These are phyloP conservation scores for Regulus satrapa DNA, from an alignment of 2,113 vertebrate genomes.

Conservation along the genomic window DNA sequence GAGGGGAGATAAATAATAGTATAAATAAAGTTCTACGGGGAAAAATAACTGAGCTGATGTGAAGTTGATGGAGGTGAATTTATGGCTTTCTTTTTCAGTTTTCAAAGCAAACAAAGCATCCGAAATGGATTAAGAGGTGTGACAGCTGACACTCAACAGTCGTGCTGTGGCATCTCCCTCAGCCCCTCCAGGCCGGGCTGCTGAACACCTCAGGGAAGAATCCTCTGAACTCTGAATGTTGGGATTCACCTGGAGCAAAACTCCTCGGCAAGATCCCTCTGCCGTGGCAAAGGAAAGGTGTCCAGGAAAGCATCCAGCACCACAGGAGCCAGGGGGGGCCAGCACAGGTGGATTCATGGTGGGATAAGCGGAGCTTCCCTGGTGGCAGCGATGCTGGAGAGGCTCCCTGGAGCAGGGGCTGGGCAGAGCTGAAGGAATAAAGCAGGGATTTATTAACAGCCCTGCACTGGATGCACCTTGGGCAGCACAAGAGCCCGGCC, in stretches of 20 bases:
- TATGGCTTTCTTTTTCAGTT: not conserved
- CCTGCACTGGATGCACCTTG: not conserved
- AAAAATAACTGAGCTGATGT: not conserved
- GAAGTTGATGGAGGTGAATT: not conserved
- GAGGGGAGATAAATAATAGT: not conserved
- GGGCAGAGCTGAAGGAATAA: not conserved
- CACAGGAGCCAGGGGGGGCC: accelerated
- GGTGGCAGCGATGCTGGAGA: not conserved
- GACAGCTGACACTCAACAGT: not conserved
- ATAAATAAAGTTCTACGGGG: not conserved
- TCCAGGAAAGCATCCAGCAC: accelerated
- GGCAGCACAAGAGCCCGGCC: not conserved
- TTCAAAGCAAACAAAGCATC: not conserved
- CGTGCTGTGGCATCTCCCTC: not conserved
- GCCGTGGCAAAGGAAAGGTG: not conserved
- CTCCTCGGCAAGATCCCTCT: accelerated
- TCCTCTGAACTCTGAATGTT: accelerated
- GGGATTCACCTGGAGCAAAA: not conserved
- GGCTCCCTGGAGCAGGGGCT: not conserved
- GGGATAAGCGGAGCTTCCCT: not conserved
- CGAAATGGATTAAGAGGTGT: not conserved
- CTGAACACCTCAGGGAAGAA: not conserved
- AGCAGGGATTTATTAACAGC: not conserved
- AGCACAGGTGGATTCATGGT: accelerated
- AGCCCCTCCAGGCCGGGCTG: not conserved